Conservation (phyloP, 2,113 vertebrate genomes). For the Apus apus region DNA sequence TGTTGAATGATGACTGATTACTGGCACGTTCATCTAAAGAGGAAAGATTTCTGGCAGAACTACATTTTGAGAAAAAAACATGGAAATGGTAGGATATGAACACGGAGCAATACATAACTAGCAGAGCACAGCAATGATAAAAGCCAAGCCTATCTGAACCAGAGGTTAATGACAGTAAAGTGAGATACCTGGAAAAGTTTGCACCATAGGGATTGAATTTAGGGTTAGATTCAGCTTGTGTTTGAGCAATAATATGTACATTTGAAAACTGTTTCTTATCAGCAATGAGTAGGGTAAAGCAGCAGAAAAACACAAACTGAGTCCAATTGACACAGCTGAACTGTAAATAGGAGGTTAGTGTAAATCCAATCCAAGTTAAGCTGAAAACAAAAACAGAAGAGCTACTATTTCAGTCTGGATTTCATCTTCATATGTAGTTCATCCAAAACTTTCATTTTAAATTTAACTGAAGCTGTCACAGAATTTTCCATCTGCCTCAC, state of each 20-base stretch:
- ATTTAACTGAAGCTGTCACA: conserved; percentile 2
- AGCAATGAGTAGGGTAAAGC: neutral
- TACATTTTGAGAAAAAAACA: conserved; percentile 3
- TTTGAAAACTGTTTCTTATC: neutral
- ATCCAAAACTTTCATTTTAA: neutral
- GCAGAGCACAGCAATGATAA: neutral
- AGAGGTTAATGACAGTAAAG: neutral
- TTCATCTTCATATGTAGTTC: neutral
- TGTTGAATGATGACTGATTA: conserved; percentile 44
- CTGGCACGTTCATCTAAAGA: neutral
- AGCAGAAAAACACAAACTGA: neutral
- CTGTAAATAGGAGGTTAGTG: neutral
- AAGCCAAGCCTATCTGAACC: neutral
- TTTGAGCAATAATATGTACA: neutral
- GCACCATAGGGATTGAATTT: neutral
- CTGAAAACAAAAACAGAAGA: conserved; percentile 34
- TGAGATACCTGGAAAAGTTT: neutral
- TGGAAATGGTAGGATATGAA: neutral
- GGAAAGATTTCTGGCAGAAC: conserved; percentile 27
- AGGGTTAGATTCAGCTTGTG: neutral
- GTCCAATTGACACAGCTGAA: neutral
- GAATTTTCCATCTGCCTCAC: conserved; percentile 41
- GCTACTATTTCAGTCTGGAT: neutral
- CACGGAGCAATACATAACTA: neutral
- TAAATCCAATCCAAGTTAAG: neutral